Percentiles rank a stretch among this genome's conserved stretches.
These are phyloP conservation scores for Anableps anableps DNA, from an alignment of 2,797 vertebrate genomes.

Conservation along the genomic window DNA sequence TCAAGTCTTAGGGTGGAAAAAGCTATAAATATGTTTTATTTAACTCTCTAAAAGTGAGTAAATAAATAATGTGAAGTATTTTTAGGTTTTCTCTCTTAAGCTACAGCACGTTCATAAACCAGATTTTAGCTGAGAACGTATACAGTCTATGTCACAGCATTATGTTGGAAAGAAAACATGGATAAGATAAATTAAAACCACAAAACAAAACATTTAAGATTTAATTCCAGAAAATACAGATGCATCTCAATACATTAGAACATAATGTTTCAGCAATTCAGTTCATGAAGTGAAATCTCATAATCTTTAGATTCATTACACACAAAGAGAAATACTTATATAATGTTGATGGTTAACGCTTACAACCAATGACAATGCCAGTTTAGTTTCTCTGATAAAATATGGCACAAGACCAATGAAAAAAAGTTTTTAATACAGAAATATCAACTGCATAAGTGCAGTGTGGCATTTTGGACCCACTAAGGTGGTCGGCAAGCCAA, in stretches of 20 bases:
- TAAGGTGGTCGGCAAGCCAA: too few species aligned
- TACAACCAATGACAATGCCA: too few species aligned
- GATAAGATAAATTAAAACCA: neutral
- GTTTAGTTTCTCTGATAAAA: neutral
- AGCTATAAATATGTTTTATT: slow-evolving; percentile 59
- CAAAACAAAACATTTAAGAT: neutral
- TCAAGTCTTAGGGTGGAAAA: slow-evolving; percentile 44
- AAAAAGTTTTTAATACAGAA: neutral
- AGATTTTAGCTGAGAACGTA: slow-evolving; percentile 13
- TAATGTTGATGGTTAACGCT: neutral
- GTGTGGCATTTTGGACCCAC: too few species aligned
- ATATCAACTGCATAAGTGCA: too few species aligned
- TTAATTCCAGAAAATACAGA: neutral
- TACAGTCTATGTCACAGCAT: neutral
- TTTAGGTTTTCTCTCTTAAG: slow-evolving; percentile 40
- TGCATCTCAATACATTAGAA: neutral
- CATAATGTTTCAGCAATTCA: neutral
- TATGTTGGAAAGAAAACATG: neutral
- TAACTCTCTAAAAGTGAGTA: slow-evolving; percentile 38
- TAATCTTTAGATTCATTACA: neutral
- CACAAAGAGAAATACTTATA: neutral
- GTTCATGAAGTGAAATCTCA: neutral
- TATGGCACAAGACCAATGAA: neutral
- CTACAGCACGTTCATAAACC: slow-evolving; percentile 22
- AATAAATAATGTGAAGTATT: slow-evolving; percentile 63